Percentiles rank a stretch among this genome's conserved stretches.
Evolutionary conservation across 2,888 invertebrate genomes (phyloP).

Genomic region (Andrena haemorrhoa): DNA sequence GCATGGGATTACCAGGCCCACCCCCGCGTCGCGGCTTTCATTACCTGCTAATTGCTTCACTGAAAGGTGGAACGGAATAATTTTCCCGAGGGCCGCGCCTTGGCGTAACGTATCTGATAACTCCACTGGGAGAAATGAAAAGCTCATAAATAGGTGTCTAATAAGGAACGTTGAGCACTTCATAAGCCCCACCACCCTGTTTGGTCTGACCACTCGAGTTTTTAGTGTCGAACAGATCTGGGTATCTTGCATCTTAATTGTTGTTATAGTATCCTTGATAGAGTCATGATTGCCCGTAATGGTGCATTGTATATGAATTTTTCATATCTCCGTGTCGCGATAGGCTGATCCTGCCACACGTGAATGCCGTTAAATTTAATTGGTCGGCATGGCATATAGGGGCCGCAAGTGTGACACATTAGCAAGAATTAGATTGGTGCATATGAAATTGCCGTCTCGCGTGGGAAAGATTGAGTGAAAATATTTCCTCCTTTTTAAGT

Average conservation of each 20-base stretch:
- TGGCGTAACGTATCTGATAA: conserved; percentile 53
- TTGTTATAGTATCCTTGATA: conserved; percentile 1
- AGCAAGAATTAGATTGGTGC: background rate
- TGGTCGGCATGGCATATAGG: background rate
- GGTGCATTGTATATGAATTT: conserved; percentile 7
- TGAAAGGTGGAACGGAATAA: conserved; percentile 39
- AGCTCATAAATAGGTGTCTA: conserved; percentile 19
- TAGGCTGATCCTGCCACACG: background rate
- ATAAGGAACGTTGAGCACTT: conserved; percentile 1
- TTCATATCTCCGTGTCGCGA: conserved; percentile 6
- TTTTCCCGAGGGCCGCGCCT: conserved; percentile 15
- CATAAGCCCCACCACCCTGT: no score
- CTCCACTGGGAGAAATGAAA: background rate
- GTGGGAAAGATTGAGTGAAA: no score
- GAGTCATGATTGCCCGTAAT: conserved; percentile 12
- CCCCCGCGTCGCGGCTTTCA: conserved; percentile 33
- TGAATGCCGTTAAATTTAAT: conserved; percentile 20
- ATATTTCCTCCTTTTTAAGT: no score
- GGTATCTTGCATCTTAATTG: conserved; percentile 8
- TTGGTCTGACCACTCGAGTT: background rate
- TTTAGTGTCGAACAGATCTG: conserved; percentile 6
- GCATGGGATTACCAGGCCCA: conserved; percentile 17
- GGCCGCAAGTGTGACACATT: background rate
- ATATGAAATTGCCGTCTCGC: no score
- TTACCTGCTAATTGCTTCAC: conserved; percentile 52